phyloP scores from a whole-genome alignment of 2,797 vertebrate genomes.

The Ambastaia sidthimunki region DNA sequence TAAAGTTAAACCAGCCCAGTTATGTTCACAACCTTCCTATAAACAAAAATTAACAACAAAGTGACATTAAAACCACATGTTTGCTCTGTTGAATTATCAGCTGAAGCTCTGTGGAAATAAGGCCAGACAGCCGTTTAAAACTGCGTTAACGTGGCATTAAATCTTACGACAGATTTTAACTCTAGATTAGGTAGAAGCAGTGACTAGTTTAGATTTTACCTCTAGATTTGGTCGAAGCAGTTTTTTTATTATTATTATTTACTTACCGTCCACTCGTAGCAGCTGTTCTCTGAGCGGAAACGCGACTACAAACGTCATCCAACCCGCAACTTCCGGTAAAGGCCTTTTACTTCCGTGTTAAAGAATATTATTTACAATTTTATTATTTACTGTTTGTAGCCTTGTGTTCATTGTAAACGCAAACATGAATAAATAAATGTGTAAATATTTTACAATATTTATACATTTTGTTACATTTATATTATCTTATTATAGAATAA shows the following conservation, averaged over 20 bases:
- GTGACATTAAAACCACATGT: too few species aligned
- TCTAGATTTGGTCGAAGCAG: too few species aligned
- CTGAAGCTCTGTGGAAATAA: constrained; percentile 6
- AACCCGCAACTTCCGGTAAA: constrained; percentile 48
- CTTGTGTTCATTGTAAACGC: background rate
- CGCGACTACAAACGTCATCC: constrained; percentile 63
- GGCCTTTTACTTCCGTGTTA: constrained; percentile 63
- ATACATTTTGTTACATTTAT: background rate
- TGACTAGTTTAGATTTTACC: too few species aligned
- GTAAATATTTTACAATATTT: background rate
- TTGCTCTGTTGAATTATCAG: too few species aligned
- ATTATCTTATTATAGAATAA: too few species aligned
- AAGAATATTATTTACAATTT: background rate
- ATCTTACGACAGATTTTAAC: background rate
- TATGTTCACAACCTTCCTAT: background rate
- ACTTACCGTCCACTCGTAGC: constrained; percentile 49
- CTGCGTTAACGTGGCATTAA: background rate
- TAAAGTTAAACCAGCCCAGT: constrained; percentile 4
- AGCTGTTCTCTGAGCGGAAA: constrained; percentile 45
- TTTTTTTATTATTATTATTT: background rate
- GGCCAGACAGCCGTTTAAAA: constrained; percentile 26
- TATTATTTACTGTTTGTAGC: background rate
- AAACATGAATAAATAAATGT: background rate
- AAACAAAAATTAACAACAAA: background rate
- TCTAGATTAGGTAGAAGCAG: background rate